Conservation (phyloP, 2,797 vertebrate species). For the Acropternis orthonyx region DNA sequence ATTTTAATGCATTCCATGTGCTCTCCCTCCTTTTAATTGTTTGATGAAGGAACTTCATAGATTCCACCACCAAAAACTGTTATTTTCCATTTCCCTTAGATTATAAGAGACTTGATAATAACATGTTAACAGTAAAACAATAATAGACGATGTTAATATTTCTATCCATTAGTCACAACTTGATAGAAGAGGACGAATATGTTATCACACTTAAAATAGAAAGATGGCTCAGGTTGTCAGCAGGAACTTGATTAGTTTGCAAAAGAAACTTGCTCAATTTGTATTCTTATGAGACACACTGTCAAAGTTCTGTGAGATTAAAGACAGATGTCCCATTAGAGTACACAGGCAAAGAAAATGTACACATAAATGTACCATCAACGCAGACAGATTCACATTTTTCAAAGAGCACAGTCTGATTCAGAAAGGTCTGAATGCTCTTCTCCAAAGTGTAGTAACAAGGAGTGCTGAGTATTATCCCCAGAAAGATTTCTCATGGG, state of each 20-base stretch:
- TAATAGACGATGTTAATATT: slow-evolving; percentile 14
- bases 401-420: slow-evolving; percentile 46
- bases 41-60: slow-evolving; percentile 9
- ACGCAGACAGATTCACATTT: slow-evolving; percentile 28
- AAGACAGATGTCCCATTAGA: slow-evolving; percentile 51
- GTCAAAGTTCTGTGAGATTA: slow-evolving; percentile 44
- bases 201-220: slow-evolving; percentile 46
- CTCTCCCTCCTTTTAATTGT: background rate
- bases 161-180: slow-evolving; percentile 26
- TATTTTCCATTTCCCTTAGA: background rate
- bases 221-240: slow-evolving; percentile 50
- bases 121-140: background rate
- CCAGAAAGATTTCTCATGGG: background rate
- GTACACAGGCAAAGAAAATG: slow-evolving; percentile 51
- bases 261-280: slow-evolving; percentile 60
- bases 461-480: background rate
- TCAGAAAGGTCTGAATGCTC: slow-evolving; percentile 22
- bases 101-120: slow-evolving; percentile 22
- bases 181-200: slow-evolving; percentile 38
- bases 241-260: slow-evolving; percentile 52
- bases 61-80: background rate
- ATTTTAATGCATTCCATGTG: background rate
- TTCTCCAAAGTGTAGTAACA: background rate
- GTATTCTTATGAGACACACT: slow-evolving; percentile 56
- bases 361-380: slow-evolving; percentile 51